phyloP scores from a whole-genome alignment of 2,113 vertebrate species.

The Prionailurus bengalensis region DNA sequence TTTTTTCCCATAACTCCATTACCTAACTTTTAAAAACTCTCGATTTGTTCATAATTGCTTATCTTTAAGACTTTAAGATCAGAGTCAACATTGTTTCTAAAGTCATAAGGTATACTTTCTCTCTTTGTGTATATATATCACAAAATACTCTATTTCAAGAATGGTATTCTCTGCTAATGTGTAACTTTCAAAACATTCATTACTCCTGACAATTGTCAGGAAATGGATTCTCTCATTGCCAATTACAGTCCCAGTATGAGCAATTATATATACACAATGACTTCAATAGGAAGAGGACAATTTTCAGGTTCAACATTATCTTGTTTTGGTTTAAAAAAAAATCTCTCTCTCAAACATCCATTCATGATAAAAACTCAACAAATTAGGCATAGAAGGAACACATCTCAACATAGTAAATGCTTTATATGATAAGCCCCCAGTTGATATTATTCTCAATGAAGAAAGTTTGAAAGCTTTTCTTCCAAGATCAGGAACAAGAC shows the following conservation, averaged over 20 bases:
- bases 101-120: neutral
- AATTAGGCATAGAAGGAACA: neutral
- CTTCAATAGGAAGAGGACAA: neutral
- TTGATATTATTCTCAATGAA: neutral
- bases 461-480: neutral
- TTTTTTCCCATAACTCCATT: neutral
- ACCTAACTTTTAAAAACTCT: neutral
- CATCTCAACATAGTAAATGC: neutral
- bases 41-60: neutral
- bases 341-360: neutral
- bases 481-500: neutral
- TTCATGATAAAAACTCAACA: neutral
- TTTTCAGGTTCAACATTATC: slow-evolving; percentile 23
- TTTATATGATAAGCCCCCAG: neutral
- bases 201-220: neutral
- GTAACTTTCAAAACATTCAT: neutral
- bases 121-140: neutral
- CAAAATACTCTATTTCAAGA: neutral
- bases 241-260: neutral
- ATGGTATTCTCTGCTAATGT: neutral
- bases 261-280: neutral
- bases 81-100: neutral
- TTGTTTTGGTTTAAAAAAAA: neutral
- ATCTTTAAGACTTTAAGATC: neutral
- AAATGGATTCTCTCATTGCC: neutral